These are phyloP conservation scores for Andrena bicolor DNA, from an alignment of 2,888 invertebrate species.

Conservation along the genomic window DNA sequence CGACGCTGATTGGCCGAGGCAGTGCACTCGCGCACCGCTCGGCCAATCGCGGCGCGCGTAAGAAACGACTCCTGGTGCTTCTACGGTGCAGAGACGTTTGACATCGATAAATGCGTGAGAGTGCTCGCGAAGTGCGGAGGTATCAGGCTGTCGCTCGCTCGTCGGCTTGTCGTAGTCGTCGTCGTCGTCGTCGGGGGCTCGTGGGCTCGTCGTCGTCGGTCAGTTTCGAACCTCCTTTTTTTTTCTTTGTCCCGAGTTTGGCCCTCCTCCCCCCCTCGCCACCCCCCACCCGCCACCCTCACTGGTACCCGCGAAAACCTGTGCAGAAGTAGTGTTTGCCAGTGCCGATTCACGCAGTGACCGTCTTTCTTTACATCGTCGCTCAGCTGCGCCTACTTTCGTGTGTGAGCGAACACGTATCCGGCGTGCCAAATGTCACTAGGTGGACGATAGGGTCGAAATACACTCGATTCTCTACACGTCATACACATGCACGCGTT, in stretches of 20 bases:
- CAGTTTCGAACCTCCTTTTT: constrained; percentile 63
- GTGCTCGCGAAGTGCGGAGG: constrained; percentile 87
- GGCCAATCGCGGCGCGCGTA: constrained; percentile 85
- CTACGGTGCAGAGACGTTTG: constrained; percentile 87
- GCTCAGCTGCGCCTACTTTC: constrained; percentile 66
- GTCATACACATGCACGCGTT: constrained; percentile 50
- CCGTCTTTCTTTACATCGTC: constrained; percentile 63
- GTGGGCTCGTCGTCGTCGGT: constrained; percentile 72
- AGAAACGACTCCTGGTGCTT: constrained; percentile 84
- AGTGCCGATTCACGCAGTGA: constrained; percentile 67
- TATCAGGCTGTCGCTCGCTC: constrained; percentile 87
- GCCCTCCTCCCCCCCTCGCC: constrained; percentile 16
- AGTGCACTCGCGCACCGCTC: constrained; percentile 85
- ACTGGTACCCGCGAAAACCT: constrained; percentile 61
- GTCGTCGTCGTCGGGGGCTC: constrained; percentile 74
- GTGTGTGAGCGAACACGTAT: constrained; percentile 63
- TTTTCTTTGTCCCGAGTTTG: constrained; percentile 59
- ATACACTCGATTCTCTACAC: constrained; percentile 55
- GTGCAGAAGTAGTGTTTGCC: constrained; percentile 63
- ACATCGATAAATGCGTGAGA: constrained; percentile 89
- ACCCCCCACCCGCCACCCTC: too few relatives aligned
- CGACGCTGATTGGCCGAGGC: constrained; percentile 85
- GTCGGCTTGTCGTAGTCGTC: constrained; percentile 82
- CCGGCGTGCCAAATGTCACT: constrained; percentile 73
- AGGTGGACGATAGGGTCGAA: constrained; percentile 65